Evolutionary conservation across 2,888 invertebrate species (phyloP).

Genomic region (Glaucopsyche alexis): DNA sequence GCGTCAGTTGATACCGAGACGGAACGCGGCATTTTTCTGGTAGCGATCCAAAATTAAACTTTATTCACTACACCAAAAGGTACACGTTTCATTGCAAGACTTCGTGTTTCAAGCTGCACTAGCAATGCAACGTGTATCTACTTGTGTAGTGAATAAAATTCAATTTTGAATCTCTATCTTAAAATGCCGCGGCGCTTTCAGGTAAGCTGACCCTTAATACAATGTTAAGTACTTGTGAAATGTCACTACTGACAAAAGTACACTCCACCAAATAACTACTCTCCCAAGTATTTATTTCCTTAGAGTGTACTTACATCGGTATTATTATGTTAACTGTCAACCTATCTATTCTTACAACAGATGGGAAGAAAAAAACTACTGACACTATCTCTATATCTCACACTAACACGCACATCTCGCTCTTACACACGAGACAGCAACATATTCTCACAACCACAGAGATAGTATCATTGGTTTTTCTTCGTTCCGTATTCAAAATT

Average conservation of each 20-base stretch:
- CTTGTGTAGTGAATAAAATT: too few species aligned
- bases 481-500: not conserved
- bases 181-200: too few species aligned
- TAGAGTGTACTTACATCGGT: not conserved
- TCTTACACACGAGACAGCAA: not conserved
- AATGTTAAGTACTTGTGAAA: constrained; percentile 20
- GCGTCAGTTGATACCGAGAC: too few species aligned
- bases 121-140: too few species aligned
- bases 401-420: constrained; percentile 2
- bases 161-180: too few species aligned
- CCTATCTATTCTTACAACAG: not conserved
- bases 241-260: constrained; percentile 6
- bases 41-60: too few species aligned
- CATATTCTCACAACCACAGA: not conserved
- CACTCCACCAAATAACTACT: not conserved
- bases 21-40: too few species aligned
- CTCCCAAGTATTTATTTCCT: not conserved
- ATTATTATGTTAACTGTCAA: not conserved
- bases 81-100: too few species aligned
- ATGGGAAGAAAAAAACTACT: too few species aligned
- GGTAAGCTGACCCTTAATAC: not conserved
- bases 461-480: not conserved
- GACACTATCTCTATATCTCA: constrained; percentile 8
- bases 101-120: too few species aligned
- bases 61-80: too few species aligned